Evolutionary conservation across 2,888 invertebrate genomes (phyloP).

Genomic region (Campoplex capitator): DNA sequence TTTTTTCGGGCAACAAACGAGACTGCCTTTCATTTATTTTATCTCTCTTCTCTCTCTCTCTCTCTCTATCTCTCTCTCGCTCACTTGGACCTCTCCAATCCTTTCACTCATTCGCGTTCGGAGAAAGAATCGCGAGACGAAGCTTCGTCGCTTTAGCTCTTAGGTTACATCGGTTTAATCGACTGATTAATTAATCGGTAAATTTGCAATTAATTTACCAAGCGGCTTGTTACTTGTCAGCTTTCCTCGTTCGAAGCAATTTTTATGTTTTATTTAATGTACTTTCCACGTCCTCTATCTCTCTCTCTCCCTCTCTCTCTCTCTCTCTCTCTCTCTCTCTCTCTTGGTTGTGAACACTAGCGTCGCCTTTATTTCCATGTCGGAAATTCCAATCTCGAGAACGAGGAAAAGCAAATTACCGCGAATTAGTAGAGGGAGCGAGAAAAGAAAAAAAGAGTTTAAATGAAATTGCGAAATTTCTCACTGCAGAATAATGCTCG

Average conservation of each 20-base stretch:
- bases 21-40: slow-evolving; percentile 1
- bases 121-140: not conserved
- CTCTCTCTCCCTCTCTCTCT: no score
- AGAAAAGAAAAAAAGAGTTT: not conserved
- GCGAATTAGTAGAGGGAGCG: not conserved
- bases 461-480: not conserved
- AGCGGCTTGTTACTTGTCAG: not conserved
- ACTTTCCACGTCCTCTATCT: not conserved
- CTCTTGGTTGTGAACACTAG: no score
- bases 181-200: not conserved
- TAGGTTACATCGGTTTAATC: not conserved
- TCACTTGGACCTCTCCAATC: not conserved
- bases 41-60: not conserved
- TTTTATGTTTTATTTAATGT: not conserved
- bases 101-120: not conserved
- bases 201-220: not conserved
- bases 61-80: not conserved
- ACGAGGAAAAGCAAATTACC: not conserved
- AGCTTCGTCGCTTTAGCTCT: not conserved
- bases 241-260: not conserved
- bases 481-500: slow-evolving; percentile 4
- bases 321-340: no score
- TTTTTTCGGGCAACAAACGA: not conserved
- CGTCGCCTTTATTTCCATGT: not conserved
- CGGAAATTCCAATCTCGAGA: not conserved